phyloP scores from a whole-genome alignment of 2,113 vertebrate genomes.

The Albula glossodonta region DNA sequence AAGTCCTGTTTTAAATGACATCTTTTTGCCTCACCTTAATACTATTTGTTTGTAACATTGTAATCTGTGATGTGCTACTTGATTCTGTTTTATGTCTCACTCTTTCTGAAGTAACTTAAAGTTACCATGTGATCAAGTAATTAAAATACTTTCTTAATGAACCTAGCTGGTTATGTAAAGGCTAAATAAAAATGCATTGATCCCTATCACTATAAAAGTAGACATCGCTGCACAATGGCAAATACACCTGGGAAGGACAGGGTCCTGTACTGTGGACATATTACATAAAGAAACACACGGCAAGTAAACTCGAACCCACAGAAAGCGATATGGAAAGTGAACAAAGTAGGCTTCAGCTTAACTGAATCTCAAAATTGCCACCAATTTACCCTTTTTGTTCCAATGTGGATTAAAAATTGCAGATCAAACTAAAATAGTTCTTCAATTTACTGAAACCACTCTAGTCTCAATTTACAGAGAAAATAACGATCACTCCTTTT shows the following conservation, averaged over 20 bases:
- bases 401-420: slow-evolving; percentile 30
- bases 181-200: no score
- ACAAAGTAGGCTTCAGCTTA: slow-evolving; percentile 33
- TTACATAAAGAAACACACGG: slow-evolving; percentile 50
- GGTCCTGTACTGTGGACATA: background rate
- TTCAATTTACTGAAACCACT: slow-evolving; percentile 51
- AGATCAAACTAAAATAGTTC: slow-evolving; percentile 52
- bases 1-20: no score
- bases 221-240: no score
- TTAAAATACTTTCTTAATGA: no score
- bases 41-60: no score
- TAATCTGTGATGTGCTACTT: no score
- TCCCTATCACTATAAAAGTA: no score
- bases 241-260: background rate
- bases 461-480: slow-evolving; percentile 62
- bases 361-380: slow-evolving; percentile 32
- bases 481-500: slow-evolving; percentile 60
- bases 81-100: no score
- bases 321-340: slow-evolving; percentile 20
- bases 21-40: no score
- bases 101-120: no score
- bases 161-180: no score
- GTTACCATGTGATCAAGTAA: no score
- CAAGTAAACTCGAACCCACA: slow-evolving; percentile 32
- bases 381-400: slow-evolving; percentile 48